Conservation (phyloP, 2,888 invertebrate genomes). For the Spialia ferax region DNA sequence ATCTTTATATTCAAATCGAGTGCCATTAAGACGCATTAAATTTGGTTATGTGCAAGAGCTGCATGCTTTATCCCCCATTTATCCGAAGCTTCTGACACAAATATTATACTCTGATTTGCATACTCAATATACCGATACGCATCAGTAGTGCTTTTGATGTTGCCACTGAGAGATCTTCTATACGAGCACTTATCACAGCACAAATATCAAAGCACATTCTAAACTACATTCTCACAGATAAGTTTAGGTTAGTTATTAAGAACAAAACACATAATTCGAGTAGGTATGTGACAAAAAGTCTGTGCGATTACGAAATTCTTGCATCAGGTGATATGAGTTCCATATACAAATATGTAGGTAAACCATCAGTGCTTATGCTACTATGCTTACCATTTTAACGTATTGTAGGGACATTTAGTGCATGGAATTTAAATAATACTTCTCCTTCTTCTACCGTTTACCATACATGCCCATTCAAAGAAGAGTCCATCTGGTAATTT, state of each 20-base stretch:
- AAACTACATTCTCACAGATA: slow-evolving; percentile 4
- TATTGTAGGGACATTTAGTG: background rate
- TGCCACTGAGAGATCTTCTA: background rate
- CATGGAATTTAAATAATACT: background rate
- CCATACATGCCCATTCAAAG: too few relatives aligned
- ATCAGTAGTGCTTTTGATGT: slow-evolving; percentile 21
- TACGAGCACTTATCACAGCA: too few relatives aligned
- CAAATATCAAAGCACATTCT: too few relatives aligned
- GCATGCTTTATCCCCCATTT: slow-evolving; percentile 21
- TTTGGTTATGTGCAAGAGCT: slow-evolving; percentile 14
- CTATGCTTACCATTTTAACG: background rate
- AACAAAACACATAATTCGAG: background rate
- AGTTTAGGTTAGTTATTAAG: slow-evolving; percentile 13
- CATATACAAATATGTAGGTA: background rate
- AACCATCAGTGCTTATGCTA: background rate
- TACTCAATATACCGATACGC: slow-evolving; percentile 15
- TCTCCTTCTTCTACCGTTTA: background rate
- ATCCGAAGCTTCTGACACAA: slow-evolving; percentile 11
- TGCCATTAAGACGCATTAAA: slow-evolving; percentile 7
- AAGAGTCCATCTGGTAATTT: background rate
- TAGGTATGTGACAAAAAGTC: too few relatives aligned
- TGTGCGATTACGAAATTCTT: slow-evolving; percentile 19
- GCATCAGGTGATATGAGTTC: background rate
- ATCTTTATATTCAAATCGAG: slow-evolving; percentile 26
- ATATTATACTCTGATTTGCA: slow-evolving; percentile 19